These are phyloP conservation scores for Aquila chrysaetos DNA, from an alignment of 2,797 vertebrate genomes.

Conservation along the genomic window DNA sequence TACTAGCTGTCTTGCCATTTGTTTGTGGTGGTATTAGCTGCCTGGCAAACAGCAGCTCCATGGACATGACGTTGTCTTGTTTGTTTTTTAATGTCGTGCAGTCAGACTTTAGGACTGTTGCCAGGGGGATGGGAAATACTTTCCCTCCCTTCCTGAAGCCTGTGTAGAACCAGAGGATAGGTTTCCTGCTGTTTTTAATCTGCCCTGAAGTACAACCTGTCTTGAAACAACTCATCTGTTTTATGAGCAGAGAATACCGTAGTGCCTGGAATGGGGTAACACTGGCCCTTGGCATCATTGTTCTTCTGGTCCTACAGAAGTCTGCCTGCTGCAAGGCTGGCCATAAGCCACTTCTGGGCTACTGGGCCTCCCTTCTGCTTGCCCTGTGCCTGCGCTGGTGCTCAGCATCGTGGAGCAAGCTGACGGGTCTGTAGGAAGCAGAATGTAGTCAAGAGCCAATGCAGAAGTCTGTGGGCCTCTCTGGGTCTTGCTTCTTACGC, in stretches of 20 bases:
- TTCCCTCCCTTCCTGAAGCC: slow-evolving; percentile 45
- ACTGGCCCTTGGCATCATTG: background rate
- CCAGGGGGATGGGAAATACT: slow-evolving; percentile 6
- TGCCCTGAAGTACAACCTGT: background rate
- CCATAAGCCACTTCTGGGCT: background rate
- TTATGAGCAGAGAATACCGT: accelerated
- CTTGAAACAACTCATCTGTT: background rate
- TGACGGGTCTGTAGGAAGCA: background rate
- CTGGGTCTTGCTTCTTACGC: background rate
- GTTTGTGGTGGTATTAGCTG: background rate
- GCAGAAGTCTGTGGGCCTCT: background rate
- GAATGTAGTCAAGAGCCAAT: background rate
- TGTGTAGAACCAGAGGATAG: background rate
- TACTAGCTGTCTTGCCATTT: background rate
- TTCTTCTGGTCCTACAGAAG: background rate
- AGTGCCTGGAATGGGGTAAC: background rate
- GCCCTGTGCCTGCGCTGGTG: background rate
- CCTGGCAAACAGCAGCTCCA: background rate
- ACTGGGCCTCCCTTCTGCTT: background rate
- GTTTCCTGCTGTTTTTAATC: slow-evolving; percentile 30
- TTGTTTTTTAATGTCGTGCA: background rate
- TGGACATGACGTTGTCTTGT: background rate
- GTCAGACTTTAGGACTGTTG: background rate
- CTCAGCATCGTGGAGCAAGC: background rate
- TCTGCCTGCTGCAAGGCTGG: background rate